Base-by-base conservation (phyloP, 1,140 invertebrate genomes). In the Drosophila tropicalis region DNA sequence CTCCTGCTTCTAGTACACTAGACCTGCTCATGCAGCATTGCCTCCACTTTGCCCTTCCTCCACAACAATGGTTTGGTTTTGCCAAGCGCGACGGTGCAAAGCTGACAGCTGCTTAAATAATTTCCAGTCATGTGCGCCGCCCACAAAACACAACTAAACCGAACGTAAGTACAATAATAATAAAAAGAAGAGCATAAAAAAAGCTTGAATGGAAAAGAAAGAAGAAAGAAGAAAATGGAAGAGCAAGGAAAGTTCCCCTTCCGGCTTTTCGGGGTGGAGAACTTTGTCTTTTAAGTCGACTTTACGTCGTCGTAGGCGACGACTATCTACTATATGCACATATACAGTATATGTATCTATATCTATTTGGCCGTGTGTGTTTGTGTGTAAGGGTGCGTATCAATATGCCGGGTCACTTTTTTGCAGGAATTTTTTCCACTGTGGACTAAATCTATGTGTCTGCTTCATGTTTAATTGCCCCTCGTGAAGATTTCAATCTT, bases 91-190 rank as follows among this genome's bases (percentile, higher is more conserved):
- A 77, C 74, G 75, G 74, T 77, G 75, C 75, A 77, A 77, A 77
- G 75, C 75, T 77, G 75, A 77, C 75, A 77, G 75, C 75, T 77
- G 75, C 75, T 77, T 77, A 77, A 77, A 77, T 77, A 77, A 77
- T 77, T 77, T 77, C 75, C 75, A 77, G 75, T 77, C 75, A 77
- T 77, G 75, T 77, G 75, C 75, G 75, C 74, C 74, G 74, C 75
- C 75, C 75, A 77, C 75, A 77, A 77, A 77, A 77, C 74, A 77
- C 75, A 77, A 77, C 75, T 77, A 77, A 77, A 71, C 67, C 74
- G 58, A 71, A 77, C 74, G 74, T 77, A 77, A 39, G 61, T 63
- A 63, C 29, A 63, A 63, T 47, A 62, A 60, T 64, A 65, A 66
- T 51, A 56, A 61, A 54, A 72, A 41, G 39, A 55, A 39, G 13